phyloP scores from a whole-genome alignment of 2,888 invertebrate genomes.

The Danaus chrysippus region DNA sequence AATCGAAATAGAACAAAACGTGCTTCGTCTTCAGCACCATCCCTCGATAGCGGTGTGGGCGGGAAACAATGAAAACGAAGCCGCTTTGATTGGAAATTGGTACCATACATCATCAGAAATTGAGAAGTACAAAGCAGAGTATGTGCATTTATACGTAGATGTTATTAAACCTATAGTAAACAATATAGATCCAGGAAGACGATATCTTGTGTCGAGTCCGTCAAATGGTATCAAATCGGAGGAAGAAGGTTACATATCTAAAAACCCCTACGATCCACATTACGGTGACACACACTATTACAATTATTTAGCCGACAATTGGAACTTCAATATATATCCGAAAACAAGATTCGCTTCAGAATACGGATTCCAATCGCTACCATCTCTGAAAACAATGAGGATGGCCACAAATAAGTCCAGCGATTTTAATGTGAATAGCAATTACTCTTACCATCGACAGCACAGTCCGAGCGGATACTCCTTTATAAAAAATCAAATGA shows the following conservation, averaged over 20 bases:
- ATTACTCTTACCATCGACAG: constrained; percentile 88
- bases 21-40: constrained; percentile 89
- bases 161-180: constrained; percentile 84
- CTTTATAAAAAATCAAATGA: constrained; percentile 81
- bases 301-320: constrained; percentile 89
- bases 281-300: constrained; percentile 97
- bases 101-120: constrained; percentile 77
- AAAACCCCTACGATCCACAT: constrained; percentile 85
- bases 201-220: constrained; percentile 93
- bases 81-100: constrained; percentile 91
- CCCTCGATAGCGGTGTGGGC: constrained; percentile 94
- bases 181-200: constrained; percentile 80
- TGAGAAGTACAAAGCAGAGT: constrained; percentile 84
- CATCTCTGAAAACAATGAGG: constrained; percentile 83
- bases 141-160: constrained; percentile 89
- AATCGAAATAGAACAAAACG: constrained; percentile 89
- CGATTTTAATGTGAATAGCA: constrained; percentile 76
- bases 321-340: constrained; percentile 88
- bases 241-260: constrained; percentile 86
- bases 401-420: constrained; percentile 74
- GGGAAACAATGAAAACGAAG: constrained; percentile 99
- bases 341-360: constrained; percentile 95
- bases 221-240: constrained; percentile 89
- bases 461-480: constrained; percentile 88
- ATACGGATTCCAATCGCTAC: constrained; percentile 96